These are phyloP conservation scores for Pyrgus malvae DNA, from an alignment of 2,888 invertebrate genomes.

Conservation along the genomic window DNA sequence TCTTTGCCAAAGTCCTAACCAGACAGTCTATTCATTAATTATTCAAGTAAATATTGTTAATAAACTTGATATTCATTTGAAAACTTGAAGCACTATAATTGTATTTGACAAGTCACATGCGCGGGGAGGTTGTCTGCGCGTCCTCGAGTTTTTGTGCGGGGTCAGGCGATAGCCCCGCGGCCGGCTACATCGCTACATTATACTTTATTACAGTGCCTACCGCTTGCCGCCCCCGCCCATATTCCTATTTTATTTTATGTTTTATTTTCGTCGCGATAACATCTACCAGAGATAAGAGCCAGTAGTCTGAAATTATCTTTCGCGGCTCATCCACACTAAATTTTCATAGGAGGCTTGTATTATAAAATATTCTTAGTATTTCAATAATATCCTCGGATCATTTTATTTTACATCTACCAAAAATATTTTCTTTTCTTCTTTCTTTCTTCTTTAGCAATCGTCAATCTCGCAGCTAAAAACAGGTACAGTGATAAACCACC, in stretches of 20 bases:
- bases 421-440: no score
- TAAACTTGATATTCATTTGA: no score
- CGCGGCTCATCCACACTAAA: not conserved
- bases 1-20: no score
- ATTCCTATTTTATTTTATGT: slow-evolving; percentile 14
- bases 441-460: no score
- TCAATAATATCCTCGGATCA: no score
- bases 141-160: slow-evolving; percentile 4
- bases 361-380: no score
- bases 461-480: no score
- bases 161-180: slow-evolving; percentile 18
- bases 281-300: slow-evolving; percentile 9
- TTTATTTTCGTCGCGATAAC: slow-evolving; percentile 22
- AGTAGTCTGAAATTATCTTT: not conserved
- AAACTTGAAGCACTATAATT: no score
- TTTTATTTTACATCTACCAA: no score
- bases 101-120: not conserved
- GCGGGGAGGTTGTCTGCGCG: not conserved
- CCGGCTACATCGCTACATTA: not conserved
- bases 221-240: not conserved
- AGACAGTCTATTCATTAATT: no score
- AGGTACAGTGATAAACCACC: no score
- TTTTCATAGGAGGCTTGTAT: not conserved
- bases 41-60: no score
- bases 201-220: not conserved